Base-by-base conservation (phyloP, 2,888 invertebrate species). In the Dasysyrphus tricinctus region DNA sequence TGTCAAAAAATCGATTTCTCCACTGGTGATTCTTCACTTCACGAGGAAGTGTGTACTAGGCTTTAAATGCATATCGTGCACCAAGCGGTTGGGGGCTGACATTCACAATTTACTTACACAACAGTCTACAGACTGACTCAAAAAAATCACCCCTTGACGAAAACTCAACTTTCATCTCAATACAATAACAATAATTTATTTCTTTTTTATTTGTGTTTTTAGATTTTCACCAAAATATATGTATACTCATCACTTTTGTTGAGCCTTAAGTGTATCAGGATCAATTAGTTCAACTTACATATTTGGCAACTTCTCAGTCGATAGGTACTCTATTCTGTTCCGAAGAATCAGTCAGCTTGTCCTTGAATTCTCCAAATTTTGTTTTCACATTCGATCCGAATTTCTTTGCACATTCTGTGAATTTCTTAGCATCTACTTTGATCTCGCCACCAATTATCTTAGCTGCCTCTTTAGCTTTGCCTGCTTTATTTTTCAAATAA, bases 171-270 rank as follows among this genome's bases (percentile, higher is more conserved):
- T n/a, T n/a, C n/a, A n/a, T n/a, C n/a, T n/a, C n/a, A n/a, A n/a
- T n/a, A n/a, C n/a, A n/a, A n/a, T n/a, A n/a, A n/a, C n/a, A n/a
- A n/a, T n/a, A n/a, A n/a, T n/a, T n/a, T n/a, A n/a, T n/a, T n/a
- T n/a, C n/a, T n/a, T n/a, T n/a, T n/a, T n/a, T n/a, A n/a, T n/a
- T n/a, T n/a, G n/a, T n/a, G n/a, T n/a, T n/a, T n/a, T n/a, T n/a
- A n/a, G n/a, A n/a, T n/a, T n/a, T n/a, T n/a, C n/a, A n/a, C n/a
- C n/a, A n/a, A n/a, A n/a, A n/a, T n/a, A n/a, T n/a, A n/a, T n/a
- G n/a, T n/a, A n/a, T n/a, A n/a, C n/a, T n/a, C n/a, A n/a, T n/a
- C 91, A 92, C 63, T 90, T 90, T 44, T 91, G 91, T 69, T 91
- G 91, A 14, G 91, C 90, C 88, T 90, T 91, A 34, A 91, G 88